Evolutionary conservation across 2,797 vertebrate species (phyloP).

Genomic region (Pangasius djambal): DNA sequence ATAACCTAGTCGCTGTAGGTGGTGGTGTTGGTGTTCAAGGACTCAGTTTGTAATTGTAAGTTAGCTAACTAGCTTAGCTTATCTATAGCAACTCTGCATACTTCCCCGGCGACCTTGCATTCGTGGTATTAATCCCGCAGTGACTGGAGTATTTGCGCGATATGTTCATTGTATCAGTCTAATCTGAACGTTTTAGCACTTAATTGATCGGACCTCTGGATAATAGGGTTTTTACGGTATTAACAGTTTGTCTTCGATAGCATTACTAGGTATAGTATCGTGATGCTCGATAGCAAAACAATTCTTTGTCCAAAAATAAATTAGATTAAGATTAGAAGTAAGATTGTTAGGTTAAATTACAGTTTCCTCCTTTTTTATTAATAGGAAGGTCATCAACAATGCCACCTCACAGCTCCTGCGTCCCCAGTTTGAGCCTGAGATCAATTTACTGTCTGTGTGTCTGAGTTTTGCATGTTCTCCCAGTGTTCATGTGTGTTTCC

Average conservation of each 20-base stretch:
- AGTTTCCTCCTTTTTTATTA: background rate
- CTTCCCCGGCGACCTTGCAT: background rate
- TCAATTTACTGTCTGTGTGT: too few species aligned
- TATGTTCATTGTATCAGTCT: background rate
- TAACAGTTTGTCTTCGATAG: background rate
- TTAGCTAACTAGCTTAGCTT: slow-evolving; percentile 18
- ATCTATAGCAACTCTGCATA: background rate
- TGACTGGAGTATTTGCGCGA: background rate
- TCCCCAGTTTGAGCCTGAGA: too few species aligned
- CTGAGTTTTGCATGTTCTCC: too few species aligned
- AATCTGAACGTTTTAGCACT: background rate
- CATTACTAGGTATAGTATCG: background rate
- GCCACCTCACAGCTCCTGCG: background rate
- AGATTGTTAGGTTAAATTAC: background rate
- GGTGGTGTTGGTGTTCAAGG: background rate
- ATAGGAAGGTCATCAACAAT: background rate
- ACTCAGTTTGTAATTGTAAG: background rate
- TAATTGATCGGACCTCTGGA: background rate
- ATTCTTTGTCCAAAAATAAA: background rate
- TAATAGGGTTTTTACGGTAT: background rate
- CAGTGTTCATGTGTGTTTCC: too few species aligned
- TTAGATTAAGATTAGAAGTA: background rate
- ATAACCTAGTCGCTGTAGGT: background rate
- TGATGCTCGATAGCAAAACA: background rate
- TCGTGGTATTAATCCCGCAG: background rate